A percentile compares a stretch with the other conserved stretches of the same genome.
These are phyloP conservation scores for Doryteuthis pealeii DNA, from an alignment of 1,140 invertebrate species.

Conservation along the genomic window DNA sequence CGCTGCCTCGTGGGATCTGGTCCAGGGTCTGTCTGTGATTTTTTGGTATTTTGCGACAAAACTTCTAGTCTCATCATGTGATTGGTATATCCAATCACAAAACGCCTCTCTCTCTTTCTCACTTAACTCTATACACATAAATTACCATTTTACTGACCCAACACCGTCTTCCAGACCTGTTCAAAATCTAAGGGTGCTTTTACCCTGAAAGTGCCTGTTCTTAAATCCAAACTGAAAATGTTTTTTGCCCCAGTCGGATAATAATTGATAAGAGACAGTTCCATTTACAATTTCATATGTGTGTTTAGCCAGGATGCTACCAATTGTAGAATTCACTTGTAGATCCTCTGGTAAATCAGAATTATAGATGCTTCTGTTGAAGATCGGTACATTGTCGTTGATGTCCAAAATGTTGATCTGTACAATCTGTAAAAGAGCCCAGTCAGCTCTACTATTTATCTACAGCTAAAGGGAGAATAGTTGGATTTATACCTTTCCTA, in stretches of 20 bases:
- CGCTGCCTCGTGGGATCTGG: no score
- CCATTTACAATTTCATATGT: constrained; percentile 62
- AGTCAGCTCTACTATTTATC: no score
- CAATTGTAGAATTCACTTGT: constrained; percentile 61
- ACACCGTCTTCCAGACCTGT: constrained; percentile 54
- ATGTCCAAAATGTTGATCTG: constrained; percentile 73
- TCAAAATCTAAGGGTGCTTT: constrained; percentile 58
- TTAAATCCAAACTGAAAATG: constrained; percentile 52
- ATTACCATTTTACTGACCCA: no score
- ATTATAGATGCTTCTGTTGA: constrained; percentile 78
- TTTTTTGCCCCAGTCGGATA: constrained; percentile 47
- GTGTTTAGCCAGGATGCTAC: constrained; percentile 60
- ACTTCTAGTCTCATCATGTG: no score
- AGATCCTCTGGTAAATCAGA: constrained; percentile 79
- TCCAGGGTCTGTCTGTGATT: no score
- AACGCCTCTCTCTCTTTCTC: no score
- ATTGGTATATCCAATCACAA: no score
- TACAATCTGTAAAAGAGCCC: no score
- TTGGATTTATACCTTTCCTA: no score
- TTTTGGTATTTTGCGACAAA: no score
- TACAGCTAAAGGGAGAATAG: no score
- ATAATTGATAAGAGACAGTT: constrained; percentile 57
- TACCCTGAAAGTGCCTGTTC: constrained; percentile 52
- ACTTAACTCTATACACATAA: no score
- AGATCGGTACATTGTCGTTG: constrained; percentile 92